Base-by-base conservation (phyloP, 1,140 invertebrate species). In the Gonatopus flavifemur region DNA sequence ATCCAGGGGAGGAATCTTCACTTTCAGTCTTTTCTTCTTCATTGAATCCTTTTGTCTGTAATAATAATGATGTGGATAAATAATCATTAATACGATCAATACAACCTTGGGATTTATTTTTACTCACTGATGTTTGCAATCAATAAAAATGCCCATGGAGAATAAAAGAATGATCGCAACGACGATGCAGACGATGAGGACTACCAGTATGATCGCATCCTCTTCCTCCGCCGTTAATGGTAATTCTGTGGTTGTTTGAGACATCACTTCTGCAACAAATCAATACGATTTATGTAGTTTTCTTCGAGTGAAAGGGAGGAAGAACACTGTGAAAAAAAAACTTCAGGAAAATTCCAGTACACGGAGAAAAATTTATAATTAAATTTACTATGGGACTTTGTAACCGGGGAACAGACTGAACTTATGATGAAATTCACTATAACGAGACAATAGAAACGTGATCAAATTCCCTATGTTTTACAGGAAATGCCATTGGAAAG, bases 121-220 rank as follows among this genome's bases (percentile, higher is more conserved):
- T 31, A 75, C 78, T 74, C 63, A 82, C 80, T 80, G 78, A 25
- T 80, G 74, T 51, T 70, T 69, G 57, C 74, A 81, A 45, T 82
- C 80, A 18, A 85, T 81, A 13, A 84, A 80, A n/a, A 84, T 67
- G 35, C 81, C 83, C 44, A 85, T 72, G 5, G 79, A 72, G 52
- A 84, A 85, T 10, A 85, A 72, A 9, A 77, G 52, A 3, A 80
- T 74, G 44, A 85, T 83, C 3, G 80, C 78, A 1, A 79, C 55
- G 4, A 84, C 59, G n/a, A 83, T 71, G 12, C 80, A 73, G 25
- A 83, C 62, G 0, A 82, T 72, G 2, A 84, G 70, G 9, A 81
- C 73, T 2, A 81, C 66, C 19, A 84, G 72, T 2, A 80, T 73
- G 28, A 81, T 70, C 8, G 81, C 64, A 22, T 73, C 62, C 30